Conservation (phyloP, 2,888 invertebrate species). For the Cheilosia soror region DNA sequence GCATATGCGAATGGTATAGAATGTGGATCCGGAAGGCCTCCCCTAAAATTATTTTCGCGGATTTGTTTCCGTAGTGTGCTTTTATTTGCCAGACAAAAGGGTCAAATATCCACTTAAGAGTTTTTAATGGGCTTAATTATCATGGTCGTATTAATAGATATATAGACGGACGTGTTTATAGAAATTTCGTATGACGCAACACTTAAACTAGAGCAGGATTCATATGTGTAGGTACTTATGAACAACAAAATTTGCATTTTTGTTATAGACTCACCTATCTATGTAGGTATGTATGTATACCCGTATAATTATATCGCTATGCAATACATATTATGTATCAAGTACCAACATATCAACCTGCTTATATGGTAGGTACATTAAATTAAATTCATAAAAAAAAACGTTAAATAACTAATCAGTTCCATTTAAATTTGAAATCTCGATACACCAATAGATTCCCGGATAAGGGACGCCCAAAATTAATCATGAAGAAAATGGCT, state of each 20-base stretch:
- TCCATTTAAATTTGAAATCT: constrained; percentile 49
- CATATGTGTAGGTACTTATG: no score
- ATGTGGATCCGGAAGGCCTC: constrained; percentile 50
- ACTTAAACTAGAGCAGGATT: no score
- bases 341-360: no score
- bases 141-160: constrained; percentile 40
- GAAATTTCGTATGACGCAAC: no score
- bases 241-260: no score
- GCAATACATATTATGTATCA: no score
- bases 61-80: constrained; percentile 44
- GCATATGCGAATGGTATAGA: constrained; percentile 64
- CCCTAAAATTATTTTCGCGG: constrained; percentile 58
- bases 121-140: constrained; percentile 57
- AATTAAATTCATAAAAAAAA: not conserved
- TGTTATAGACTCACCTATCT: no score
- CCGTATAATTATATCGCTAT: no score
- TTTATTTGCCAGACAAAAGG: constrained; percentile 56
- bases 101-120: constrained; percentile 67
- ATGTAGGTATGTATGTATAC: no score
- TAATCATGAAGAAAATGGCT: constrained; percentile 72
- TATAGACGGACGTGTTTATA: no score
- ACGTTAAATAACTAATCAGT: constrained; percentile 56
- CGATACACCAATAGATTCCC: constrained; percentile 51
- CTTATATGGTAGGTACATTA: not conserved
- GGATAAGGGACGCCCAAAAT: constrained; percentile 72